Conservation (phyloP, 2,113 vertebrate species). For the Condylura cristata region DNA sequence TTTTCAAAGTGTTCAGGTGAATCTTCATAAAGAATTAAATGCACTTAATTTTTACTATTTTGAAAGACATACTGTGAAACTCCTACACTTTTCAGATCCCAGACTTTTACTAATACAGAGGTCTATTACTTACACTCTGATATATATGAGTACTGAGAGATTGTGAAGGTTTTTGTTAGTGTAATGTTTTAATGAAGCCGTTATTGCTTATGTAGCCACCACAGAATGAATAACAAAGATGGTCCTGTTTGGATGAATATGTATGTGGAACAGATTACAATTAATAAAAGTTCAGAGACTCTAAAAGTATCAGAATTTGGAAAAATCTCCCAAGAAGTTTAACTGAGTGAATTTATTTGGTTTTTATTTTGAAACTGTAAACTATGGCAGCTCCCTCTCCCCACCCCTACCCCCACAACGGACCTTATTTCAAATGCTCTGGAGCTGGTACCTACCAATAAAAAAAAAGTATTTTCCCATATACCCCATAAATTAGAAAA, state of each 20-base stretch:
- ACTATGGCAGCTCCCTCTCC: not conserved
- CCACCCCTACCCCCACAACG: too few relatives aligned
- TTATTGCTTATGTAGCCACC: not conserved
- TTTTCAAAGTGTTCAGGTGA: not conserved
- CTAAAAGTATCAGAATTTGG: not conserved
- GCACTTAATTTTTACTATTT: not conserved
- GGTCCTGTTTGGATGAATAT: not conserved
- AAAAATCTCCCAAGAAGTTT: not conserved
- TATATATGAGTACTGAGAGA: not conserved
- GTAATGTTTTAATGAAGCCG: not conserved
- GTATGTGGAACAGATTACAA: not conserved
- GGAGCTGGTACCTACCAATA: not conserved
- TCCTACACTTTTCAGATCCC: not conserved
- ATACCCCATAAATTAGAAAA: not conserved
- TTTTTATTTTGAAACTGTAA: conserved; percentile 29
- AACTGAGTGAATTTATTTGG: not conserved
- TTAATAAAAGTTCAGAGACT: not conserved
- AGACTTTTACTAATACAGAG: not conserved
- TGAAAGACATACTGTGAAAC: not conserved
- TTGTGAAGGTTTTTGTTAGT: conserved; percentile 20
- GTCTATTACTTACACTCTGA: not conserved
- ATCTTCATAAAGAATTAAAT: not conserved
- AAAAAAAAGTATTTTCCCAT: not conserved
- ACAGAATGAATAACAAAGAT: not conserved
- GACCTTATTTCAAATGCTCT: conserved; percentile 14